Conservation (phyloP, 2,888 invertebrate genomes). For the Ametastegia equiseti region DNA sequence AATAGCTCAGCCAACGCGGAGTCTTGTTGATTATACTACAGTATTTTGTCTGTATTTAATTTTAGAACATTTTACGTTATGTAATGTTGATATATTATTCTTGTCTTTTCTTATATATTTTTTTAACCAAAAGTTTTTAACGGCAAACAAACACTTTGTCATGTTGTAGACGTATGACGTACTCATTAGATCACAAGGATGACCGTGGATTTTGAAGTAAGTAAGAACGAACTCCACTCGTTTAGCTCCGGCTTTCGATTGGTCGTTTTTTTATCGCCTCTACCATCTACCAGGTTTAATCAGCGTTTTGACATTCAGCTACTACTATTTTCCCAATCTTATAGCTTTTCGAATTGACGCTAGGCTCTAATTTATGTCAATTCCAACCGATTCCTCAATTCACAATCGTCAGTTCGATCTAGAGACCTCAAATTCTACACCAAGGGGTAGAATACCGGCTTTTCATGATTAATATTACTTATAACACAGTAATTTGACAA, state of each 20-base stretch:
- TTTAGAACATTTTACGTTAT: constrained; percentile 9
- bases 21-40: not conserved
- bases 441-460: too few species aligned
- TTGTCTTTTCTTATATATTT: not conserved
- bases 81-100: not conserved
- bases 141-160: not conserved
- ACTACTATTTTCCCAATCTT: not conserved
- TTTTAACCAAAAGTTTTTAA: not conserved
- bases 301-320: not conserved
- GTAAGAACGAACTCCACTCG: constrained; percentile 5
- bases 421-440: not conserved
- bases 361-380: not conserved
- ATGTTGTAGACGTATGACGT: constrained; percentile 44
- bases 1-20: not conserved
- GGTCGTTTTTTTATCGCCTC: not conserved
- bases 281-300: not conserved
- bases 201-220: constrained; percentile 43
- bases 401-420: not conserved
- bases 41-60: constrained; percentile 28
- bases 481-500: not conserved
- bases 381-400: not conserved
- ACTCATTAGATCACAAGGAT: constrained; percentile 38
- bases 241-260: not conserved
- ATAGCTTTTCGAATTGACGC: not conserved
- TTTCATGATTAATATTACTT: not conserved